These are phyloP conservation scores for Mungos mungo DNA, from an alignment of 2,113 vertebrate genomes.

Conservation along the genomic window DNA sequence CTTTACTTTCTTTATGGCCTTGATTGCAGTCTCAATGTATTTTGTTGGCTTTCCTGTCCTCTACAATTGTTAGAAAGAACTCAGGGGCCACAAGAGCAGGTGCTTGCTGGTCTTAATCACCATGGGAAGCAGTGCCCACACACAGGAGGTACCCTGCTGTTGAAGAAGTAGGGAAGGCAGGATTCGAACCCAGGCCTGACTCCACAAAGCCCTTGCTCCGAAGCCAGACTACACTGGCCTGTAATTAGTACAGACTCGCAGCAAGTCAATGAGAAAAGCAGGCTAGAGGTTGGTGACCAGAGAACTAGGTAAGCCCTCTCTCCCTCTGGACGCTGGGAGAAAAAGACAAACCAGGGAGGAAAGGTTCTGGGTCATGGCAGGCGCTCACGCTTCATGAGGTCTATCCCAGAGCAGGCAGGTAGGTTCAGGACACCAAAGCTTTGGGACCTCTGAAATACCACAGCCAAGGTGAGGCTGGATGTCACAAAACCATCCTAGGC, in stretches of 20 bases:
- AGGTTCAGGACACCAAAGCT: neutral
- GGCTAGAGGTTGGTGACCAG: no score
- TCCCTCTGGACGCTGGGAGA: rapidly evolving
- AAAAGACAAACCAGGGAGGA: neutral
- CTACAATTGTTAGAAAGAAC: neutral
- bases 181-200: neutral
- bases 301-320: neutral
- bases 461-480: neutral
- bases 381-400: rapidly evolving
- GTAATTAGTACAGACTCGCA: neutral
- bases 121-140: neutral
- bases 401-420: no score
- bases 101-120: neutral
- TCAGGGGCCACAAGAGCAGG: neutral
- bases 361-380: neutral
- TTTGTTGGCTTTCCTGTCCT: neutral
- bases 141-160: neutral
- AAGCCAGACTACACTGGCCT: rapidly evolving
- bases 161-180: neutral
- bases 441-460: no score
- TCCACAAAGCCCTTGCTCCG: neutral
- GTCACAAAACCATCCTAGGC: neutral
- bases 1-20: neutral
- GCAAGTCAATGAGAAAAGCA: neutral
- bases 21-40: neutral